These are phyloP conservation scores for Eubasilissa regina DNA, from an alignment of 1,140 invertebrate genomes.

Conservation along the genomic window DNA sequence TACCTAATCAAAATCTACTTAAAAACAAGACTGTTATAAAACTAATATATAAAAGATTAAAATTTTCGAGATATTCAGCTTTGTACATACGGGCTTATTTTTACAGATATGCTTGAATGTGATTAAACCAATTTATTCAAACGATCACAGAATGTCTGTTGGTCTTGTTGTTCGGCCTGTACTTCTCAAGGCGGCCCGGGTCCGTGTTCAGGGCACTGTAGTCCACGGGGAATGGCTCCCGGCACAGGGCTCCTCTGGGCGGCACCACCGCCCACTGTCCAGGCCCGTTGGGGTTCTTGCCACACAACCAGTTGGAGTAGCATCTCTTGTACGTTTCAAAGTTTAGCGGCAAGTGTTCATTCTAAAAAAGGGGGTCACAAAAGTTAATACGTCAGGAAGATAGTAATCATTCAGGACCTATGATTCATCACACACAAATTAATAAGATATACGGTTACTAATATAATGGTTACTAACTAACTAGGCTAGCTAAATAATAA, in stretches of 20 bases:
- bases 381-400: slow-evolving; percentile 16
- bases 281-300: slow-evolving; percentile 80
- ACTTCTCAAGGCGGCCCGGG: slow-evolving; percentile 79
- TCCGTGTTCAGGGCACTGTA: slow-evolving; percentile 82
- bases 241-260: slow-evolving; percentile 72
- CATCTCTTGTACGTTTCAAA: slow-evolving; percentile 78
- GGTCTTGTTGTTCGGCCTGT: slow-evolving; percentile 78
- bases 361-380: slow-evolving; percentile 74
- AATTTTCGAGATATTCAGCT: no score
- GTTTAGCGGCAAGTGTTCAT: slow-evolving; percentile 76
- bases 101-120: background rate
- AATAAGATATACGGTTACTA: no score
- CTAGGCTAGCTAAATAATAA: no score
- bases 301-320: slow-evolving; percentile 82
- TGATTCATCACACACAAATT: no score
- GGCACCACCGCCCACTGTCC: slow-evolving; percentile 81
- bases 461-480: no score
- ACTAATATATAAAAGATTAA: no score
- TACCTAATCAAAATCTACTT: no score
- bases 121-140: slow-evolving; percentile 8
- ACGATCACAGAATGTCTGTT: slow-evolving; percentile 79
- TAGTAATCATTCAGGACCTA: no score
- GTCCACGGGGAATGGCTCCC: slow-evolving; percentile 79
- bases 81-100: background rate
- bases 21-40: no score